A percentile compares a stretch with the other conserved stretches of the same genome.
Evolutionary conservation across 2,113 vertebrate genomes (phyloP).

Genomic region (Hydrolagus affinis): DNA sequence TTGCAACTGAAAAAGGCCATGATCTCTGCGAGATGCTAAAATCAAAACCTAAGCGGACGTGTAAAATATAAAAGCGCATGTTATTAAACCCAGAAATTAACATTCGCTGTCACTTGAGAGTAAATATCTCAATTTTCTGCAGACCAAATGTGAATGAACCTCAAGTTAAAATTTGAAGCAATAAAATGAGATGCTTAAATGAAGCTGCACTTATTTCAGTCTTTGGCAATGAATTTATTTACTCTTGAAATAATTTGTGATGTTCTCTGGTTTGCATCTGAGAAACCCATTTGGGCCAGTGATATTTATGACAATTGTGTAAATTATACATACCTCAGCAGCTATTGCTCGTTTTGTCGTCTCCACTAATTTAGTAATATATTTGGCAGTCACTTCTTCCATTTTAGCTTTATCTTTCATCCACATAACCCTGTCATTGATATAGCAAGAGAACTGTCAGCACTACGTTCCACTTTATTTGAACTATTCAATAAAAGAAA

Average conservation of each 20-base stretch:
- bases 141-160: too few species aligned
- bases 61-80: not conserved
- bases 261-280: too few species aligned
- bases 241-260: too few species aligned
- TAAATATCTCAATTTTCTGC: too few species aligned
- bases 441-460: not conserved
- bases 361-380: constrained; percentile 39
- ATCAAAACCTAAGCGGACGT: not conserved
- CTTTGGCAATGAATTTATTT: too few species aligned
- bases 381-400: constrained; percentile 41
- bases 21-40: not conserved
- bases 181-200: too few species aligned
- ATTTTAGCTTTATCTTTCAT: constrained; percentile 40
- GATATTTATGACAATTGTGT: not conserved
- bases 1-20: constrained; percentile 18
- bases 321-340: constrained; percentile 33
- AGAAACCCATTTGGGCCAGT: too few species aligned
- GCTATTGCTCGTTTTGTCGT: constrained; percentile 43
- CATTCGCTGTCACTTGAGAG: too few species aligned
- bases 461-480: not conserved
- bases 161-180: too few species aligned
- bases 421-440: constrained; percentile 43
- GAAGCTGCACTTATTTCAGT: too few species aligned
- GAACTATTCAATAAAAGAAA: not conserved
- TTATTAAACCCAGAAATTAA: not conserved